Percentiles rank a stretch among this genome's conserved stretches.
Evolutionary conservation across 2,888 invertebrate species (phyloP).

Genomic region (Congeria kusceri): DNA sequence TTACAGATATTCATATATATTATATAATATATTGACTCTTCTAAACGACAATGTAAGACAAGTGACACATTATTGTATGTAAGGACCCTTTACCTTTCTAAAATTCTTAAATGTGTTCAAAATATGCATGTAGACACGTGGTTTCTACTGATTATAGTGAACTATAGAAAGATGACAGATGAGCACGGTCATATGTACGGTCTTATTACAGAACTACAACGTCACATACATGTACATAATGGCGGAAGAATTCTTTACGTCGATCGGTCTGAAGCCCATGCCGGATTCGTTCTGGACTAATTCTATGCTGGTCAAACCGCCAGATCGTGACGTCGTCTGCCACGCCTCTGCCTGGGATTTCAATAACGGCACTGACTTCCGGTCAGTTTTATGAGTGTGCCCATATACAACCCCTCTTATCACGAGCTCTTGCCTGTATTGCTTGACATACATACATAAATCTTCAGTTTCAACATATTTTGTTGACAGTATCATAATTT

Average conservation of each 20-base stretch:
- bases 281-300: slow-evolving; percentile 94
- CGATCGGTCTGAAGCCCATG: slow-evolving; percentile 89
- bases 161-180: background rate
- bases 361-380: slow-evolving; percentile 93
- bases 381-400: slow-evolving; percentile 87
- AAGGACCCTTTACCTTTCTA: too few species aligned
- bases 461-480: too few species aligned
- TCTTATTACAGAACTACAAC: slow-evolving; percentile 80
- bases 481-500: too few species aligned
- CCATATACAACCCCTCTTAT: too few species aligned
- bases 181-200: background rate
- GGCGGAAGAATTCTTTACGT: slow-evolving; percentile 85
- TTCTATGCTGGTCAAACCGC: slow-evolving; percentile 92
- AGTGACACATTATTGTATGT: too few species aligned
- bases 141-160: too few species aligned
- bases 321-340: slow-evolving; percentile 89
- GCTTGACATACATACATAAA: too few species aligned
- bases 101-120: background rate
- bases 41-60: background rate
- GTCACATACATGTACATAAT: slow-evolving; percentile 87
- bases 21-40: background rate
- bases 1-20: too few species aligned
- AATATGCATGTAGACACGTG: too few species aligned
- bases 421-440: too few species aligned
- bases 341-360: slow-evolving; percentile 94